A percentile compares a stretch with the other conserved stretches of the same genome.
Evolutionary conservation across 1,140 invertebrate species (phyloP).

Genomic region (Pemphigus obesinymphae): DNA sequence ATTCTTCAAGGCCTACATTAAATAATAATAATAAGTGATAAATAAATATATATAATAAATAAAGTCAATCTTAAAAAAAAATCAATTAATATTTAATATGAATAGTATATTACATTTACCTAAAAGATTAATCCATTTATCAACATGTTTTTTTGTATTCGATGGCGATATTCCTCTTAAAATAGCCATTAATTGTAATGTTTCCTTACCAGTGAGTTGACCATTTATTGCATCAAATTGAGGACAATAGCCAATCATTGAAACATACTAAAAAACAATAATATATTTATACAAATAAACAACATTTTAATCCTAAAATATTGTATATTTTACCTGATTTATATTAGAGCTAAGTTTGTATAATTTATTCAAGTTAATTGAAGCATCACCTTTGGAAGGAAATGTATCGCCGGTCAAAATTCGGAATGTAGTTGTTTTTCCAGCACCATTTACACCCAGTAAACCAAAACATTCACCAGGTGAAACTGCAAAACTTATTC

Average conservation of each 20-base stretch:
- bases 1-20: constrained; percentile 45
- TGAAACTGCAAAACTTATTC: constrained; percentile 63
- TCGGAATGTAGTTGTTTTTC: constrained; percentile 81
- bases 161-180: constrained; percentile 64
- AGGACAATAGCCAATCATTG: constrained; percentile 71
- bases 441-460: constrained; percentile 82
- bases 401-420: constrained; percentile 72
- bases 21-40: constrained; percentile 8
- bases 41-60: background rate
- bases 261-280: constrained; percentile 52
- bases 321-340: background rate
- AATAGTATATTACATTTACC: constrained; percentile 51
- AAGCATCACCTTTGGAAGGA: constrained; percentile 44
- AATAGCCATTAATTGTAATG: constrained; percentile 67
- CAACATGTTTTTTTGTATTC: constrained; percentile 54
- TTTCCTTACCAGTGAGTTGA: constrained; percentile 74
- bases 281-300: background rate
- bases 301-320: background rate
- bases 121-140: constrained; percentile 56
- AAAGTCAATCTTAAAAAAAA: background rate
- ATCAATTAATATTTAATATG: background rate
- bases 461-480: constrained; percentile 84
- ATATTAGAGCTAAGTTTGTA: background rate
- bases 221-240: constrained; percentile 79
- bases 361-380: constrained; percentile 33